Percentiles rank a stretch among this genome's conserved stretches.
These are phyloP conservation scores for Drosophila pandora DNA, from an alignment of 1,140 invertebrate species.

Conservation along the genomic window DNA sequence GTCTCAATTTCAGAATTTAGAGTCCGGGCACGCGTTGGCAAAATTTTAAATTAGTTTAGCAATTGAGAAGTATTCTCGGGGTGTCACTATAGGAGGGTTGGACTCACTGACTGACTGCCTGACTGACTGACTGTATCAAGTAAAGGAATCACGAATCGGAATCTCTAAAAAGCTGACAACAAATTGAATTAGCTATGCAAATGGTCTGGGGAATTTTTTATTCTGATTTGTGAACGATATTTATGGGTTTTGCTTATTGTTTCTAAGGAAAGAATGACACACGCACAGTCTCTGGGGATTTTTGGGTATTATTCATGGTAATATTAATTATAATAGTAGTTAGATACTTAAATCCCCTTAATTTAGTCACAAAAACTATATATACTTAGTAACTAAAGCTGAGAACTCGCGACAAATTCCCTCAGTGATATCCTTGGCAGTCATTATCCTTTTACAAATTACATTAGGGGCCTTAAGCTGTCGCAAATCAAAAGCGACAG, in stretches of 20 bases:
- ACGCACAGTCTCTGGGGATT: neutral
- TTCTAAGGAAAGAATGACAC: neutral
- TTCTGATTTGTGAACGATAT: slow-evolving; percentile 52
- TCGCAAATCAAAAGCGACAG: slow-evolving; percentile 64
- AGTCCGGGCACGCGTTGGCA: slow-evolving; percentile 60
- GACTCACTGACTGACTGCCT: too few species aligned
- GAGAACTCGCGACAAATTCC: neutral
- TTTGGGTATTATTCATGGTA: neutral
- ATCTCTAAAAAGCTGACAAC: slow-evolving; percentile 49
- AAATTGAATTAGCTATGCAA: slow-evolving; percentile 76
- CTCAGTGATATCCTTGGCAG: neutral
- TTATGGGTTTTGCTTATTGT: slow-evolving; percentile 14
- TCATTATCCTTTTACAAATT: slow-evolving; percentile 45
- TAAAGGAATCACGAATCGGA: slow-evolving; percentile 48
- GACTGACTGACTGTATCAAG: slow-evolving; percentile 1
- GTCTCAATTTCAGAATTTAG: slow-evolving; percentile 57
- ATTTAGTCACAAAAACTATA: too few species aligned
- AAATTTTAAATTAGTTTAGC: slow-evolving; percentile 80
- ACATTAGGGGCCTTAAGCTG: slow-evolving; percentile 47
- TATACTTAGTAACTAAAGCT: too few species aligned
- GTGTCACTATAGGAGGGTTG: slow-evolving; percentile 34
- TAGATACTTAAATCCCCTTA: too few species aligned
- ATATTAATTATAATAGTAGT: neutral
- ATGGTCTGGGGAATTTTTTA: slow-evolving; percentile 32
- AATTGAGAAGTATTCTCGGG: slow-evolving; percentile 60